Conservation (phyloP, 2,888 invertebrate species). For the Deladenus siricidicola region DNA sequence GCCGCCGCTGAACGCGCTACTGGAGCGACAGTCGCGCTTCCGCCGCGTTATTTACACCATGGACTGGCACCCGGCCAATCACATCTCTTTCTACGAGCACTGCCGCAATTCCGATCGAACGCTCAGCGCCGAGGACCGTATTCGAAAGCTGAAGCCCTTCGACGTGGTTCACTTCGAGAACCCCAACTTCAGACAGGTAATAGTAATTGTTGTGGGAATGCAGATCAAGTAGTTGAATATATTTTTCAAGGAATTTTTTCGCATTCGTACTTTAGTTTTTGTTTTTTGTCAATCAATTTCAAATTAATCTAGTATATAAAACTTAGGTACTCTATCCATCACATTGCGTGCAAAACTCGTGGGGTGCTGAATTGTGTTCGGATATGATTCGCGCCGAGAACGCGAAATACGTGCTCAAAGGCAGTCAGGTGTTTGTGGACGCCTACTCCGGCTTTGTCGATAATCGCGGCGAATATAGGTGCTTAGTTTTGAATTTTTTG, state of each 20-base stretch:
- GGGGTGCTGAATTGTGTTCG: slow-evolving; percentile 86
- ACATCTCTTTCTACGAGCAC: slow-evolving; percentile 92
- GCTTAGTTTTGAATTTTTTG: too few species aligned
- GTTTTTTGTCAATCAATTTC: too few species aligned
- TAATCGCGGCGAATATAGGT: slow-evolving; percentile 69
- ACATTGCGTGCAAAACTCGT: slow-evolving; percentile 88
- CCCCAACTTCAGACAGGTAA: slow-evolving; percentile 68
- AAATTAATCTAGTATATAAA: too few species aligned
- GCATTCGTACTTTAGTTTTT: too few species aligned
- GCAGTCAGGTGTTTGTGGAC: slow-evolving; percentile 86
- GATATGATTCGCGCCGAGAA: slow-evolving; percentile 60
- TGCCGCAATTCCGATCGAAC: slow-evolving; percentile 41
- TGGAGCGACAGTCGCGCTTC: slow-evolving; percentile 25
- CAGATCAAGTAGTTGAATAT: too few species aligned
- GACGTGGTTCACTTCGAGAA: slow-evolving; percentile 88
- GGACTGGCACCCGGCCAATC: slow-evolving; percentile 94
- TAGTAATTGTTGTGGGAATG: too few species aligned
- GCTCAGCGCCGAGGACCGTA: slow-evolving; percentile 35
- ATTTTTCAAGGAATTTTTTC: too few species aligned
- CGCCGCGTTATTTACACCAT: slow-evolving; percentile 65
- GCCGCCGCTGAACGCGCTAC: slow-evolving; percentile 37
- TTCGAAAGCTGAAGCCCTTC: slow-evolving; percentile 59
- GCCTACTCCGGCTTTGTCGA: slow-evolving; percentile 98
- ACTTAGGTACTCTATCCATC: slow-evolving; percentile 80
- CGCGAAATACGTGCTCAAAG: slow-evolving; percentile 57